phyloP scores from a whole-genome alignment of 2,888 invertebrate genomes.

The Calameuta idolon region DNA sequence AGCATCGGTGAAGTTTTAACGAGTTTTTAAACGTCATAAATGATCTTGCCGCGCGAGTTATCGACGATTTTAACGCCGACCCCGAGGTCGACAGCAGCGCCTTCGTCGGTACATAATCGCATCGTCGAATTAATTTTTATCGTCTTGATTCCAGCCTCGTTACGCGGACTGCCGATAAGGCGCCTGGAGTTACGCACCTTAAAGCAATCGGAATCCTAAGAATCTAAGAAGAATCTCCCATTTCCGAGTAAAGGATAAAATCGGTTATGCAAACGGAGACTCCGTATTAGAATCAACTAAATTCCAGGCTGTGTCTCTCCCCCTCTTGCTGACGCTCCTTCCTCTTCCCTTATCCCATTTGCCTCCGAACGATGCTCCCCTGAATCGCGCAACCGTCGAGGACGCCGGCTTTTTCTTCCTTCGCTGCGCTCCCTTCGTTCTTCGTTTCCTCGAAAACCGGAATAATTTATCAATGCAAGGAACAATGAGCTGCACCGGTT shows the following conservation, averaged over 20 bases:
- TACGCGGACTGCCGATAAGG: background rate
- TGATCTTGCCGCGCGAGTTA: conserved; percentile 48
- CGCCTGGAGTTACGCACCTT: too few species aligned
- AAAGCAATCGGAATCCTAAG: too few species aligned
- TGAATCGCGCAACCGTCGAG: background rate
- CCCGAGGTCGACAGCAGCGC: background rate
- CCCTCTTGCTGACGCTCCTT: too few species aligned
- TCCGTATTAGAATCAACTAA: too few species aligned
- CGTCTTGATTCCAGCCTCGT: conserved; percentile 16
- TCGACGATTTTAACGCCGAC: conserved; percentile 15
- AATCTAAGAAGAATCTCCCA: too few species aligned
- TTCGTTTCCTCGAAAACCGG: conserved; percentile 22
- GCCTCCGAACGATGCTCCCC: background rate
- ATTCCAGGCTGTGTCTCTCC: too few species aligned
- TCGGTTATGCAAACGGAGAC: too few species aligned
- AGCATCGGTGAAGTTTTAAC: conserved; percentile 57
- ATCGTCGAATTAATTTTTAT: conserved; percentile 38
- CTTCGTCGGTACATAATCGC: background rate
- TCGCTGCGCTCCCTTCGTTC: background rate
- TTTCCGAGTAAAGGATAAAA: too few species aligned
- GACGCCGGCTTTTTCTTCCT: background rate
- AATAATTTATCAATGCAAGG: conserved; percentile 32
- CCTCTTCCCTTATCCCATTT: background rate
- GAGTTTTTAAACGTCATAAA: conserved; percentile 65
- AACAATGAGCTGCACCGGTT: conserved; percentile 24